Evolutionary conservation across 2,888 invertebrate genomes (phyloP).

Genomic region (Diachrysia chrysitis): DNA sequence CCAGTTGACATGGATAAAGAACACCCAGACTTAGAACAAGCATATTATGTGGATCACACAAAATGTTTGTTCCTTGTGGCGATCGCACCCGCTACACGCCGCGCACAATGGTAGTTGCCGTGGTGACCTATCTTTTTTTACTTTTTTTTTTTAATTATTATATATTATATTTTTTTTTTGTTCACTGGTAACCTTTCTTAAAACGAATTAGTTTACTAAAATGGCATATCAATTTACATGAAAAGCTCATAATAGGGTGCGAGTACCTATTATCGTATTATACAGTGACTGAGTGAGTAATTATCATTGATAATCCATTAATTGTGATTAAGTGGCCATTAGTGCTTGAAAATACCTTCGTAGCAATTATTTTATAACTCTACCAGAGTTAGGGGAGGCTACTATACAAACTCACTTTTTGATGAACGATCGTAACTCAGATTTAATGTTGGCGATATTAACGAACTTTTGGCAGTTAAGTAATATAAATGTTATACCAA

Average conservation of each 20-base stretch:
- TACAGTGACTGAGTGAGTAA: conserved; percentile 40
- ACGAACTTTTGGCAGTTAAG: conserved; percentile 35
- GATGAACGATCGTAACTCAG: conserved; percentile 32
- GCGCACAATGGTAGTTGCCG: too few species aligned
- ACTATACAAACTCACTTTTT: conserved; percentile 38
- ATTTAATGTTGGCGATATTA: conserved; percentile 33
- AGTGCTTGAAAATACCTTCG: conserved; percentile 26
- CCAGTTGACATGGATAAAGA: too few species aligned
- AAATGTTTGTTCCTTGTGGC: too few species aligned
- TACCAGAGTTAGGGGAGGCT: conserved; percentile 6
- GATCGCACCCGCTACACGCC: too few species aligned
- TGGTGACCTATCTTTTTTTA: too few species aligned
- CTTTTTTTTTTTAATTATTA: too few species aligned
- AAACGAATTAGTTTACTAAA: conserved; percentile 32
- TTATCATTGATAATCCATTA: conserved; percentile 52
- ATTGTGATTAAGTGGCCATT: conserved; percentile 45
- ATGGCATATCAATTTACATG: conserved; percentile 24
- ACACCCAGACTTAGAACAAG: too few species aligned
- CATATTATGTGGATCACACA: too few species aligned
- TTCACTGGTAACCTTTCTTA: background rate
- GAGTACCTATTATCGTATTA: conserved; percentile 27
- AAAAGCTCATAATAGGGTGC: conserved; percentile 26
- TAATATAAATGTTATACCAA: background rate
- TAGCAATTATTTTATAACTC: conserved; percentile 36
- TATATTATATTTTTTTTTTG: background rate